phyloP scores from a whole-genome alignment of 30 jellyfish, hydroid and myxozoan genomes.

The Turritopsis dohrnii region DNA sequence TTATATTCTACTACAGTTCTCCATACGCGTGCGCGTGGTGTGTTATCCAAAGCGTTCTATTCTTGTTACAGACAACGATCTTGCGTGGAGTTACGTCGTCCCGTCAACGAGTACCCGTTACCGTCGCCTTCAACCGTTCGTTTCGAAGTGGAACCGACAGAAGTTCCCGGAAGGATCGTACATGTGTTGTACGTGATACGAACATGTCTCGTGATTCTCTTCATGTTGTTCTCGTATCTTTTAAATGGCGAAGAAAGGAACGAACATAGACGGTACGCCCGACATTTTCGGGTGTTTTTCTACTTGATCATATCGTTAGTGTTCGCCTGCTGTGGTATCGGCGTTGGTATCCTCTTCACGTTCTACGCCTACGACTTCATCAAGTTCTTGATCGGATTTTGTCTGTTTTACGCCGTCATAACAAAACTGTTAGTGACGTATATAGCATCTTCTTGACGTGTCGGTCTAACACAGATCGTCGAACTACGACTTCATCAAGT shows the following conservation, averaged over 20 bases:
- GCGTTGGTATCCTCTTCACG: slow-evolving; percentile 37
- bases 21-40: no score
- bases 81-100: slow-evolving; percentile 39
- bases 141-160: slow-evolving; percentile 31
- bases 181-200: slow-evolving; percentile 37
- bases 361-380: slow-evolving; percentile 72
- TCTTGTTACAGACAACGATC: slow-evolving; percentile 76
- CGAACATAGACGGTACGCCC: slow-evolving; percentile 33
- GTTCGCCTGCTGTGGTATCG: slow-evolving; percentile 35
- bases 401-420: slow-evolving; percentile 51
- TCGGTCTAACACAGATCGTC: not conserved
- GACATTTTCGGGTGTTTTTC: slow-evolving; percentile 31
- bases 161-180: slow-evolving; percentile 2
- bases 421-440: slow-evolving; percentile 32
- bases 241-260: slow-evolving; percentile 35
- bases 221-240: slow-evolving; percentile 30
- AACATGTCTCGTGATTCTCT: slow-evolving; percentile 44
- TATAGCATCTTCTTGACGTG: slow-evolving; percentile 2
- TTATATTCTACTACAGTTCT: no score
- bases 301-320: slow-evolving; percentile 25
- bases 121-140: slow-evolving; percentile 74
- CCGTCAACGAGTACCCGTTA: slow-evolving; percentile 52
- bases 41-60: no score
- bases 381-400: slow-evolving; percentile 57
- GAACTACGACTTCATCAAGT: slow-evolving; percentile 57